Evolutionary conservation across 2,797 vertebrate genomes (phyloP), one percentile per base, ranked within the genome.

Genomic region (Macrochelys suwanniensis): DNA sequence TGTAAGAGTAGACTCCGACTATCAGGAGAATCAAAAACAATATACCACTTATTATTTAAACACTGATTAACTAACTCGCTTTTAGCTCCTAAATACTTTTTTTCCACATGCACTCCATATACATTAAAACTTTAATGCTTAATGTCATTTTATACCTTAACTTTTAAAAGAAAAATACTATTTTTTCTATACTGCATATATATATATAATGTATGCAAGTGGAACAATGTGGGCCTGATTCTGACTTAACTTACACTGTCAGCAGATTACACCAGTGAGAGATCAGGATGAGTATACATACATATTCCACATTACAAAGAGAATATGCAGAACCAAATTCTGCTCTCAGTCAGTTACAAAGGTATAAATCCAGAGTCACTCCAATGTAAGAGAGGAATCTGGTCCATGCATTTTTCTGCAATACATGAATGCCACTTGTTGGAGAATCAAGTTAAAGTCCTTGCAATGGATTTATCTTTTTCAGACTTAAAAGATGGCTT

Each of bases 11-110:
- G 31, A 81, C n/a, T 82, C 8, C 5, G 3, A 9, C 26, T 89
- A 77, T 85, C 71, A 91, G 81, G 92, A 85, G 59, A 42, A 21
- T 47, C 89, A 61, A 37, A 84, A 82, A 92, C 92, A n/a, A 61
- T 61, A 33, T 42, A 15, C 37, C 85, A 84, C 7, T 84, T 1
- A 3, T 11, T 74, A 74, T 25, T 59, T 84, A 95, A 93, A 88
- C 2, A 76, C 56, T 2, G 28, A 28, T 1, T 31, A 61, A 61
- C 12, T 61, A 61, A 61, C 59, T 61, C 5, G 1, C 4, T 65
- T 82, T 88, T 90, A 80, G 2, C 85, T 47, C 2, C 28, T 19
- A 82, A 84, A 37, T 33, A 82, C 6, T 59, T 1, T 61, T 54
- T 25, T 80, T 90, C 57, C 26, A 45, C 47, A 79, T 47, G 13